Percentiles rank a stretch among this genome's conserved stretches.
Evolutionary conservation across 2,797 vertebrate species (phyloP).

Genomic region (Vireo griseus): DNA sequence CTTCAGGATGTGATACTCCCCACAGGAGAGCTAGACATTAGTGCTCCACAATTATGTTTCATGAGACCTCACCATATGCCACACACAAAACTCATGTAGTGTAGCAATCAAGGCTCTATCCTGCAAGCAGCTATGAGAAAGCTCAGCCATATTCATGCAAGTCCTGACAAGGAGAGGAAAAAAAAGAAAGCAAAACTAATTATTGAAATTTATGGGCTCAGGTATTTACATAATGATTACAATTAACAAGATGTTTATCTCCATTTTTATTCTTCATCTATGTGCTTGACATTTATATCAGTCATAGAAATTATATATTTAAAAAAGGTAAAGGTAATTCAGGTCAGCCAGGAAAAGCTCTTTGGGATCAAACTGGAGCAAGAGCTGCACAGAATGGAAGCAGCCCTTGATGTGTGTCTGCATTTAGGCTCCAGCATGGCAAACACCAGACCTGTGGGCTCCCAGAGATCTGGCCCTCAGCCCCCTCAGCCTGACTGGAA

Average conservation of each 20-base stretch:
- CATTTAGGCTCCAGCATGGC: neutral
- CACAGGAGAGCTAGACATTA: neutral
- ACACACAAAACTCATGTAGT: neutral
- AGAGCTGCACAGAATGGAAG: neutral
- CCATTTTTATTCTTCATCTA: neutral
- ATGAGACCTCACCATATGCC: neutral
- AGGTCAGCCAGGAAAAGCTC: neutral
- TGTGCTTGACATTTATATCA: neutral
- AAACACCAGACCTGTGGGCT: neutral
- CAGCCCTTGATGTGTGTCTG: accelerated
- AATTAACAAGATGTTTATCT: neutral
- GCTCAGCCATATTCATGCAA: neutral
- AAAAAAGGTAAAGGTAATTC: neutral
- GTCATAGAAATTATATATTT: neutral
- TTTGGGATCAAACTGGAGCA: neutral
- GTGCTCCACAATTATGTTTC: neutral
- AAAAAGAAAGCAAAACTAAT: neutral
- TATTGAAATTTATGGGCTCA: neutral
- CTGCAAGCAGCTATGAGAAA: neutral
- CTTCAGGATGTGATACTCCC: neutral
- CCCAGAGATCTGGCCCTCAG: neutral
- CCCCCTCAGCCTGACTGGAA: neutral
- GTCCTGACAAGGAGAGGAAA: neutral
- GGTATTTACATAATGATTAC: neutral
- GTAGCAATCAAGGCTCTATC: neutral